A percentile compares a stretch with the other conserved stretches of the same genome.
Conservation (phyloP, 2,797 vertebrate species). For the Urophycis tenuis region DNA sequence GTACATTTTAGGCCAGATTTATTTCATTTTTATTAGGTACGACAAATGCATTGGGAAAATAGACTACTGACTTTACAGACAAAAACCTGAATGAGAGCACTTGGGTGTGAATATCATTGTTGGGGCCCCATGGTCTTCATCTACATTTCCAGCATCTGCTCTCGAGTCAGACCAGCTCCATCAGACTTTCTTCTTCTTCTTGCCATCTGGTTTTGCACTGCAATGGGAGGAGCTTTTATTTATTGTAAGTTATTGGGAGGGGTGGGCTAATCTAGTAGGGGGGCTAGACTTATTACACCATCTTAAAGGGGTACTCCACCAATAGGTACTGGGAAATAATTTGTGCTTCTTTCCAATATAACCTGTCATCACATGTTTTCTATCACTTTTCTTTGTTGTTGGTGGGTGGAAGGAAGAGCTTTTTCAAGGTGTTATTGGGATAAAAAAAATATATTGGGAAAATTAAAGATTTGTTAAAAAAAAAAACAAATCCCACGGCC, state of each 20-base stretch:
- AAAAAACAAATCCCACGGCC: background rate
- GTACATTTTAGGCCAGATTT: background rate
- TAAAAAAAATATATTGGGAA: too few relatives aligned
- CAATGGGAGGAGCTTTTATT: background rate
- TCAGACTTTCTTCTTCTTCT: background rate
- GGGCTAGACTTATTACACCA: background rate
- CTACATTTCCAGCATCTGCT: background rate
- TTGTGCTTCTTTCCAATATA: too few relatives aligned
- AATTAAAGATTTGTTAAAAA: background rate
- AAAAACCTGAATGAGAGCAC: background rate
- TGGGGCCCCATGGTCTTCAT: background rate
- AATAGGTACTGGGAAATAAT: background rate
- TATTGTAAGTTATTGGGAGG: conserved; percentile 2
- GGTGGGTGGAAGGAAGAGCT: too few relatives aligned
- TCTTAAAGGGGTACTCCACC: background rate
- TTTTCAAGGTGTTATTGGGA: too few relatives aligned
- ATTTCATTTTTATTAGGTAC: too few relatives aligned
- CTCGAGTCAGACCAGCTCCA: background rate
- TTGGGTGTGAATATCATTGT: background rate
- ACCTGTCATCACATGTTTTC: too few relatives aligned
- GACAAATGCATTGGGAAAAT: too few relatives aligned
- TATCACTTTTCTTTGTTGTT: too few relatives aligned
- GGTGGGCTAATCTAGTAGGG: background rate
- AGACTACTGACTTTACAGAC: too few relatives aligned
- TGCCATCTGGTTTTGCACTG: background rate